Evolutionary conservation across 1,140 invertebrate genomes (phyloP).

Genomic region (Euwallacea fornicatus): DNA sequence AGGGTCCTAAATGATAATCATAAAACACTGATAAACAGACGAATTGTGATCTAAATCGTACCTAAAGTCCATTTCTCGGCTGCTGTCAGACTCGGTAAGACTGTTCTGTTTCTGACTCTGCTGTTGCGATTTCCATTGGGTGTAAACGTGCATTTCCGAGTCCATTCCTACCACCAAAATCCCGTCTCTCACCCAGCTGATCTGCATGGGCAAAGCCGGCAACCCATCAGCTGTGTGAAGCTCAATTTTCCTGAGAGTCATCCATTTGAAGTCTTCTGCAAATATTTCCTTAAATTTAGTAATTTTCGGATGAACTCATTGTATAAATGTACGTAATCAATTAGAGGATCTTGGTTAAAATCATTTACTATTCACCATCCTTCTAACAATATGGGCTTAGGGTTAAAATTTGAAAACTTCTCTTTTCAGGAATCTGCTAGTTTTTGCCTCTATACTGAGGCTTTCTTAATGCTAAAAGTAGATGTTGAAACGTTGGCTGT

Average conservation of each 20-base stretch:
- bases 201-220: conserved; percentile 95
- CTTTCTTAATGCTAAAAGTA: no score
- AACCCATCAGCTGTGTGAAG: conserved; percentile 93
- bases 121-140: conserved; percentile 89
- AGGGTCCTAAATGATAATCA: conserved; percentile 60
- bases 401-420: no score
- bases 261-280: conserved; percentile 89
- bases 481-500: no score
- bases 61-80: conserved; percentile 67
- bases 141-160: conserved; percentile 99
- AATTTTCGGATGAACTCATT: no score
- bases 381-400: no score
- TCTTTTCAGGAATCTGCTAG: no score
- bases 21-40: conserved; percentile 48
- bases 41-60: background rate
- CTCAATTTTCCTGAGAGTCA: conserved; percentile 90
- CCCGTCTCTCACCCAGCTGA: conserved; percentile 97
- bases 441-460: no score
- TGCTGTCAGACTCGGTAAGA: conserved; percentile 40
- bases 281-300: background rate
- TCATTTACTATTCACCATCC: no score
- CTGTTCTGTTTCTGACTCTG: conserved; percentile 45
- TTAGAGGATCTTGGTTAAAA: background rate
- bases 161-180: conserved; percentile 99
- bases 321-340: background rate